A percentile compares a stretch with the other conserved stretches of the same genome.
Evolutionary conservation across 2,888 invertebrate species (phyloP).

Genomic region (Cryptocheilus praepositus): DNA sequence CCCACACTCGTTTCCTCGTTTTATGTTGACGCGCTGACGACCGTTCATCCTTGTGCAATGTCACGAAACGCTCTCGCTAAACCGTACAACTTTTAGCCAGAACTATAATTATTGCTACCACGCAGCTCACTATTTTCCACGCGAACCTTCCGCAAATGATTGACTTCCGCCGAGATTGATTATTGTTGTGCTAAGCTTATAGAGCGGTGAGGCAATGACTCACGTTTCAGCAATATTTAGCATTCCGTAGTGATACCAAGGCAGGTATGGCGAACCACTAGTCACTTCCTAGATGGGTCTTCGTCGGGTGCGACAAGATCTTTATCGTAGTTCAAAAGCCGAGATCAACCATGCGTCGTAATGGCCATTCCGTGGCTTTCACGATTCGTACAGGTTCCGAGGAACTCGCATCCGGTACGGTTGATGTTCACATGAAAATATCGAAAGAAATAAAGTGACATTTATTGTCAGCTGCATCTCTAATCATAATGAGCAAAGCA

Average conservation of each 20-base stretch:
- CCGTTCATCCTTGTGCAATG: not conserved
- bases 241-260: constrained; percentile 60
- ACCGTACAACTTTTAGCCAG: too few species aligned
- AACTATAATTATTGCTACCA: not conserved
- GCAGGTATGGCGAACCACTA: constrained; percentile 26
- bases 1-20: too few species aligned
- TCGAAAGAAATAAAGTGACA: too few species aligned
- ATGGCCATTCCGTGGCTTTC: not conserved
- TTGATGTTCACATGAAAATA: too few species aligned
- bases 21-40: too few species aligned
- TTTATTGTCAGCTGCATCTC: too few species aligned
- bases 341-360: too few species aligned
- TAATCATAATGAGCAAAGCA: too few species aligned
- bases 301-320: not conserved
- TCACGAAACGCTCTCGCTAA: not conserved
- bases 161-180: constrained; percentile 18
- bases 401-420: not conserved
- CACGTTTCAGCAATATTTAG: constrained; percentile 64
- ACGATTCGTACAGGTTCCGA: not conserved
- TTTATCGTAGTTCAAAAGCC: not conserved
- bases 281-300: constrained; percentile 46
- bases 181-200: constrained; percentile 40
- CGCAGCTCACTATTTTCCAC: too few species aligned
- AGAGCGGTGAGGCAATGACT: constrained; percentile 49
- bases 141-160: too few species aligned